phyloP scores from a whole-genome alignment of 1,140 invertebrate genomes.

The Oreohelix idahoensis region DNA sequence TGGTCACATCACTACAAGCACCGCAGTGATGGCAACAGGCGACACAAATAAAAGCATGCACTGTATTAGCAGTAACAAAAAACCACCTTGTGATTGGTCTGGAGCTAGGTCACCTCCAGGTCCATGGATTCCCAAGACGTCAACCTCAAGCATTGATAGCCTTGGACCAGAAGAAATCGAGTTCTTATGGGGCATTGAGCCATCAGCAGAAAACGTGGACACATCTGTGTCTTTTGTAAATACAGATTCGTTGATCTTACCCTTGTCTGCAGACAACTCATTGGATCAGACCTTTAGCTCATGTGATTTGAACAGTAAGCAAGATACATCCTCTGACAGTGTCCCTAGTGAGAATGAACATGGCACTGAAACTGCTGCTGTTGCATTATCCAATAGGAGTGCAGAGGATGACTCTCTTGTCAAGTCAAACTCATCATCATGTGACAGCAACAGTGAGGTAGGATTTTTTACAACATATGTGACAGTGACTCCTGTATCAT shows the following conservation, averaged over 20 bases:
- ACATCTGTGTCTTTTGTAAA: background rate
- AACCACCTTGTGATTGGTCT: background rate
- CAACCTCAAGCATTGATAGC: background rate
- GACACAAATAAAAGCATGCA: background rate
- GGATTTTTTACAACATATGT: no score
- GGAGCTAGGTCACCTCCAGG: background rate
- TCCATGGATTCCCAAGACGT: background rate
- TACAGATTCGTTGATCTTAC: background rate
- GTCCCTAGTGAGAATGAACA: background rate
- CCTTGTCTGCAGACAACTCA: background rate
- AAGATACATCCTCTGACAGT: background rate
- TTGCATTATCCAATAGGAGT: background rate
- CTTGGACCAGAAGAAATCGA: background rate
- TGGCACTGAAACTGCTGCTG: background rate
- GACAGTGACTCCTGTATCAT: no score
- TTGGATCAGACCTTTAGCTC: background rate
- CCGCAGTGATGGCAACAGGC: background rate
- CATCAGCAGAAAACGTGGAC: background rate
- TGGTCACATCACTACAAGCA: background rate
- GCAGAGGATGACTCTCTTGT: background rate
- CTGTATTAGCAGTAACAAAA: background rate
- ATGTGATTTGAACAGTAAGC: background rate
- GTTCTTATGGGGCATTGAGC: background rate
- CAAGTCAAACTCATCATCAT: constrained; percentile 51
- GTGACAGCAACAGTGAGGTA: constrained; percentile 59